These are phyloP conservation scores for Hololepta plana DNA, from an alignment of 2,888 invertebrate genomes.

Conservation along the genomic window DNA sequence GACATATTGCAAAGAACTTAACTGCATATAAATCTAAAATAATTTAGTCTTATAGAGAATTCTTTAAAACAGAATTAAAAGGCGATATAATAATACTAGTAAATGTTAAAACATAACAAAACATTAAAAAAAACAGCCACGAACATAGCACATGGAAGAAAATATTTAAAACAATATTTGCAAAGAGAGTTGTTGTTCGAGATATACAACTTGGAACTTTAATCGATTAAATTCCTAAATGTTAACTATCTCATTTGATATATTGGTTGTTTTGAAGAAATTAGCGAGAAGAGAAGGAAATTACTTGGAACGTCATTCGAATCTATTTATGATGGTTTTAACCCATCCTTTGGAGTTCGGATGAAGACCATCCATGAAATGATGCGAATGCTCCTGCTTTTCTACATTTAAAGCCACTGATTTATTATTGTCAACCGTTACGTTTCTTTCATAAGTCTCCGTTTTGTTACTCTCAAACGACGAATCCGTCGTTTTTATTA, in stretches of 20 bases:
- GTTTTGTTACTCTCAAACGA: constrained; percentile 3
- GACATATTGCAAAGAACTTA: too few species aligned
- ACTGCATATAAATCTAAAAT: too few species aligned
- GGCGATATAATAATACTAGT: too few species aligned
- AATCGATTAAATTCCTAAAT: constrained; percentile 1
- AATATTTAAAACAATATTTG: constrained; percentile 4
- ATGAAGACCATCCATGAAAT: constrained; percentile 3
- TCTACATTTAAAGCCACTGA: too few species aligned
- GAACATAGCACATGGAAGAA: constrained; percentile 6
- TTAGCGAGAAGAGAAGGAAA: constrained; percentile 4
- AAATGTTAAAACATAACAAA: too few species aligned
- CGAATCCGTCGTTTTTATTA: constrained; percentile 4
- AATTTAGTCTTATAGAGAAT: too few species aligned
- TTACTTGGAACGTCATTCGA: constrained; percentile 32
- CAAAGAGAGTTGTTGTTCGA: background rate
- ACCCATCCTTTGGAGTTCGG: constrained; percentile 43
- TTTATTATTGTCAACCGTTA: too few species aligned
- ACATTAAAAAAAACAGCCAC: constrained; percentile 10
- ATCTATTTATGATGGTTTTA: constrained; percentile 53
- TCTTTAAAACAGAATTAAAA: too few species aligned
- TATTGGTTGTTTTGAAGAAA: background rate
- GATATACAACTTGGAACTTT: too few species aligned
- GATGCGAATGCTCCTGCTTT: constrained; percentile 5
- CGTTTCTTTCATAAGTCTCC: constrained; percentile 8
- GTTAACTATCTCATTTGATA: constrained; percentile 1